phyloP scores from a whole-genome alignment of 2,113 vertebrate genomes.

The Petrocephalus microphthalmus region DNA sequence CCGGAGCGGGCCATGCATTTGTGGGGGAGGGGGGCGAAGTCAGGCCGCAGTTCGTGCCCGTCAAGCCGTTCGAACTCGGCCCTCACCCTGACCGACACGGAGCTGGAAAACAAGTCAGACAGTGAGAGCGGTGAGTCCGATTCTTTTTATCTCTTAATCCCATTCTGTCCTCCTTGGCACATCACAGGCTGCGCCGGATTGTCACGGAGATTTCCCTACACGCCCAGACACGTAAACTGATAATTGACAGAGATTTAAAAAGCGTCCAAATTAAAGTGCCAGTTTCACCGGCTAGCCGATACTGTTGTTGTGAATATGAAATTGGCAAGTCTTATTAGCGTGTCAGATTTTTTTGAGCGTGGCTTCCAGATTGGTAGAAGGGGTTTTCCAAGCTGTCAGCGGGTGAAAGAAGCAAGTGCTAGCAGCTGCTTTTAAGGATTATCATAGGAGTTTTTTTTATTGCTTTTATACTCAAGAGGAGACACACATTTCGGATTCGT shows the following conservation, averaged over 20 bases:
- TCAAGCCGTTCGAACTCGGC: conserved; percentile 96
- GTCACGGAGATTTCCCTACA: conserved; percentile 24
- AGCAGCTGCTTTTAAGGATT: conserved; percentile 54
- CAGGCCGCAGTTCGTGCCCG: conserved; percentile 85
- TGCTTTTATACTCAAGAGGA: conserved; percentile 40
- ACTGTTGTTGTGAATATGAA: neutral
- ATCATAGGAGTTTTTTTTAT: conserved; percentile 40
- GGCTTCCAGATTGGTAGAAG: conserved; percentile 37
- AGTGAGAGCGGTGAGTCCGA: conserved; percentile 86
- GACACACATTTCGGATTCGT: conserved; percentile 44
- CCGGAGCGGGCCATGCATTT: conserved; percentile 90
- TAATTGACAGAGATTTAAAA: conserved; percentile 16
- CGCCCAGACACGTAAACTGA: conserved; percentile 14
- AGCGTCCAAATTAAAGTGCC: conserved; percentile 17
- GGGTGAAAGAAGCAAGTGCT: conserved; percentile 16
- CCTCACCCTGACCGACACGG: conserved; percentile 93
- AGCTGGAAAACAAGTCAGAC: conserved; percentile 96
- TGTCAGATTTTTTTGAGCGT: neutral
- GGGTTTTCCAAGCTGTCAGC: conserved; percentile 6
- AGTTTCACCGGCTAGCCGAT: conserved; percentile 25
- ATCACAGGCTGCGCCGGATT: conserved; percentile 20
- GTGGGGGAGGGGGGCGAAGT: conserved; percentile 88
- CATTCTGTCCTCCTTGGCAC: neutral
- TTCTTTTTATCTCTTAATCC: conserved; percentile 29
- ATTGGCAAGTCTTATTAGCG: neutral